Evolutionary conservation across 2,113 vertebrate species (phyloP).

Genomic region (Larimichthys polyactis): DNA sequence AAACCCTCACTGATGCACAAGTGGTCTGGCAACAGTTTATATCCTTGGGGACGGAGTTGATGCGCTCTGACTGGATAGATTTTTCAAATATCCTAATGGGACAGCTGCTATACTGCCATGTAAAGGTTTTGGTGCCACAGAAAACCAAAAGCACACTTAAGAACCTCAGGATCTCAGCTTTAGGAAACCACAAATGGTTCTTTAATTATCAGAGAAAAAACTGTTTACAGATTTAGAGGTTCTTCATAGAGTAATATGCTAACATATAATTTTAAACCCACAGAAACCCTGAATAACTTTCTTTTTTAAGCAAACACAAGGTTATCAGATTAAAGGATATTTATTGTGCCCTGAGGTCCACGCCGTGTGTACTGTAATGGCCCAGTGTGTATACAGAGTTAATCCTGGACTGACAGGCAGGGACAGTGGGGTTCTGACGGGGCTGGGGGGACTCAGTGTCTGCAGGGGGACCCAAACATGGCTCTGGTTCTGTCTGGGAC

Average conservation of each 20-base stretch:
- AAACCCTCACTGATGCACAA: background rate
- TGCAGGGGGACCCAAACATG: constrained; percentile 57
- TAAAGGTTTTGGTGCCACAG: constrained; percentile 16
- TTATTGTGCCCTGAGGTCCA: constrained; percentile 54
- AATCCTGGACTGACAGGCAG: constrained; percentile 66
- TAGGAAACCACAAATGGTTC: constrained; percentile 52
- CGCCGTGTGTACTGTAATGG: constrained; percentile 60
- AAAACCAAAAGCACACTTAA: constrained; percentile 51
- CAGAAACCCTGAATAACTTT: constrained; percentile 43
- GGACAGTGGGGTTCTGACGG: constrained; percentile 56
- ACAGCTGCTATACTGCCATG: constrained; percentile 5
- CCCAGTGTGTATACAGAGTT: constrained; percentile 69
- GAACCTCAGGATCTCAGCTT: constrained; percentile 31
- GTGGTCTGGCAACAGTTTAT: background rate
- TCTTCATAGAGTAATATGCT: constrained; percentile 32
- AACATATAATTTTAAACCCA: constrained; percentile 32
- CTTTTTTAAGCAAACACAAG: constrained; percentile 40
- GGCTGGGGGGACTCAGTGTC: constrained; percentile 25
- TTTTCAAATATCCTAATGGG: background rate
- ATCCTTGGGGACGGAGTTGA: background rate
- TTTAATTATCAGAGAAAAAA: constrained; percentile 33
- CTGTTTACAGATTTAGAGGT: constrained; percentile 43
- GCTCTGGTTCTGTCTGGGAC: constrained; percentile 68
- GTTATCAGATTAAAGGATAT: constrained; percentile 73
- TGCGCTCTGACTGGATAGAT: background rate